Evolutionary conservation across 2,113 vertebrate genomes (phyloP), one percentile per base, ranked within the genome.

Genomic region (Oreotragus oreotragus): DNA sequence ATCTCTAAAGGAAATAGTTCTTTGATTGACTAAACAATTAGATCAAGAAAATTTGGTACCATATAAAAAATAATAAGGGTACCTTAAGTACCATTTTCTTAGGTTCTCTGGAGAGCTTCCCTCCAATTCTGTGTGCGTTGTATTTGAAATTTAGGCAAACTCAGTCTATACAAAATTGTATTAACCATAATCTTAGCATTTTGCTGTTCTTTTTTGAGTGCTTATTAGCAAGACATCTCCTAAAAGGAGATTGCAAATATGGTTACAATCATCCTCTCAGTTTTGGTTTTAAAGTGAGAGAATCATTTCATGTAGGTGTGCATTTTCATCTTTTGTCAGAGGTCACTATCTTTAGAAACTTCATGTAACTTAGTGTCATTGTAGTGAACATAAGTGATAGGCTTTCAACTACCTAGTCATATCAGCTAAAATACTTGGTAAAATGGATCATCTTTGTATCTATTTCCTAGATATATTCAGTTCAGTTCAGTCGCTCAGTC

Each of bases 131-230:
- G 14, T 45, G 8, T 36, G 90, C 55, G 15, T 49, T 30, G 25
- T 64, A 64, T n/a, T 92, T 95, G 45, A 97, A 87, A 90, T 94
- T 66, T 91, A 60, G 70, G 81, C 7, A 97, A 47, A 88, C 94
- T 84, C 13, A 84, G 11, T 92, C 14, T 73, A 43, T 91, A 58
- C 27, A 93, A 93, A 94, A 81, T 64, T 92, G 3, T 60, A 28
- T 87, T 84, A 53, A 17, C 2, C 15, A 47, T 84, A 33, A 76
- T 57, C 7, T 91, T 95, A 81, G 33, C 36, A 16, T 83, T 85
- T 47, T 90, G 1, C 73, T 76, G 1, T 57, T 92, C 1, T 89
- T 62, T 90, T 90, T 33, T 64, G 12, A 94, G 66, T 62, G 30
- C 19, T 51, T 81, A 25, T 62, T 83, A n/a, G 9, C n/a, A 87